Conservation (phyloP, 2,888 invertebrate genomes). For the Dorcus hopei region DNA sequence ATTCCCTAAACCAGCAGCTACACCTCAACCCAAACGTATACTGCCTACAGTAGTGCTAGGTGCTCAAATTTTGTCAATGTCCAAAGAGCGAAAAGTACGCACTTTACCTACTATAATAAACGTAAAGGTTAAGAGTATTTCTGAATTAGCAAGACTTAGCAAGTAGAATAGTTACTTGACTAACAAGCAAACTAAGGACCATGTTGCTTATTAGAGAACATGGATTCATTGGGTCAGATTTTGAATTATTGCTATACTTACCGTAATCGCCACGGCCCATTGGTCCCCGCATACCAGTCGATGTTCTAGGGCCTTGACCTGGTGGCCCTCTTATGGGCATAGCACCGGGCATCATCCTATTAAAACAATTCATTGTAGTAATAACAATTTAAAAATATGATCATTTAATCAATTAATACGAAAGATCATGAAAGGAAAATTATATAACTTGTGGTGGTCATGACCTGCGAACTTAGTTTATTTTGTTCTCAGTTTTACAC, state of each 20-base stretch:
- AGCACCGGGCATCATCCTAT: constrained; percentile 62
- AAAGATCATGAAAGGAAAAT: too few species aligned
- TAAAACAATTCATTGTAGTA: constrained; percentile 11
- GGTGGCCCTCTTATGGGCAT: constrained; percentile 60
- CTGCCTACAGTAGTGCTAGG: too few species aligned
- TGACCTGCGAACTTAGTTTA: too few species aligned
- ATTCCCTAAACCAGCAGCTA: constrained; percentile 7
- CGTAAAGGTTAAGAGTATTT: constrained; percentile 10
- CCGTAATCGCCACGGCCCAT: constrained; percentile 88
- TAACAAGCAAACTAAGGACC: constrained; percentile 35
- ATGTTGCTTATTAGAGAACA: constrained; percentile 18
- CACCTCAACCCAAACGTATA: constrained; percentile 9
- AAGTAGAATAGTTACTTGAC: constrained; percentile 50
- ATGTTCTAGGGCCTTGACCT: constrained; percentile 45
- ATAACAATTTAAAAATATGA: constrained; percentile 2
- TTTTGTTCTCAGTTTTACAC: too few species aligned
- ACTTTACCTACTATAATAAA: constrained; percentile 2
- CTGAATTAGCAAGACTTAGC: constrained; percentile 25
- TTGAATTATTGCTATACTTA: constrained; percentile 55
- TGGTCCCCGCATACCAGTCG: constrained; percentile 62
- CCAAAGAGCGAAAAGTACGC: background rate
- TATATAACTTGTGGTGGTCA: background rate
- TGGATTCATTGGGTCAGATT: constrained; percentile 5
- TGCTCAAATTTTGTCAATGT: too few species aligned
- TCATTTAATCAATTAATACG: too few species aligned